Evolutionary conservation across 2,797 vertebrate species (phyloP), one percentile per base, ranked within the genome.

Genomic region (Pogoniulus pusillus): DNA sequence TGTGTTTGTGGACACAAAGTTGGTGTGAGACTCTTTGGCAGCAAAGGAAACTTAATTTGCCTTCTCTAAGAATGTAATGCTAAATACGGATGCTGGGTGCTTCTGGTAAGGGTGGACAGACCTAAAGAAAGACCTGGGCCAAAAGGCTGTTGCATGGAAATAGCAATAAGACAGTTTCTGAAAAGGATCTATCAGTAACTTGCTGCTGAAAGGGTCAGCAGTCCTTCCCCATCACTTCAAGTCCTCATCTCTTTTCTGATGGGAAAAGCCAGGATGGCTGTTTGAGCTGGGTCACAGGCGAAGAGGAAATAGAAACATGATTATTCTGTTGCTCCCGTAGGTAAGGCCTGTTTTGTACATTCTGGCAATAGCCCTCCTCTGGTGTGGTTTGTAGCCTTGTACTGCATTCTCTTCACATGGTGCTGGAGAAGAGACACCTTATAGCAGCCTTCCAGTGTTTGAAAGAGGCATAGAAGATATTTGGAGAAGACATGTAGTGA

Each of bases 1-100:
- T 0, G 0, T 76, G 7, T 76, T 77, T 58, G 24, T 5, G 18
- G 70, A 53, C 45, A 54, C 27, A 18, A n/a, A 64, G 45, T 1
- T 35, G 30, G 8, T 49, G 7, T 76, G 64, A 85, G 51, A 39
- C 16, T 29, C 27, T 59, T 57, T 37, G 43, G 24, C 76, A 89
- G 77, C 12, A 68, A 70, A 73, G 15, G 12, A n/a, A 74, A 30
- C 11, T 57, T 39, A 20, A 43, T 87, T 58, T 60, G 5, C 3
- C 13, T 32, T 77, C 30, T 71, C 27, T 64, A 39, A 66, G 75
- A 82, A 85, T 6, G 55, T 62, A 23, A 29, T 62, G 12, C 17
- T 62, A 37, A 18, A 45, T 74, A 49, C 51, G n/a, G 30, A 39
- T 65, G 13, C 17, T 66, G 19, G 1, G 4, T 45, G 16, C 47